These are phyloP conservation scores for Tipula helvola DNA, from an alignment of 2,888 invertebrate genomes.

Conservation along the genomic window DNA sequence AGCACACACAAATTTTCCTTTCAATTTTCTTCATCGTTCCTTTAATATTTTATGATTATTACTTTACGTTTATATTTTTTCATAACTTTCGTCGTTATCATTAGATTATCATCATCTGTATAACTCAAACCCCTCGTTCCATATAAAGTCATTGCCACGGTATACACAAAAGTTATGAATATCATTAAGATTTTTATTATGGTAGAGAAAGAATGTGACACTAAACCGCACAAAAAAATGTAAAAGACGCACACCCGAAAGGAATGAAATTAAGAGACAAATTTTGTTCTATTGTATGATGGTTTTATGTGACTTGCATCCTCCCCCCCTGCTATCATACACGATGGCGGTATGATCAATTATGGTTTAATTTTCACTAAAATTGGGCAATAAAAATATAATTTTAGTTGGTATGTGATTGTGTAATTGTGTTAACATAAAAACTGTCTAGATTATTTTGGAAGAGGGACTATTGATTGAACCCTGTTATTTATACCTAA, in stretches of 20 bases:
- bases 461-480: too few species aligned
- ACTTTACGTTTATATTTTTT: conserved; percentile 4
- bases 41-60: not conserved
- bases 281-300: not conserved
- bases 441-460: too few species aligned
- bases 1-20: not conserved
- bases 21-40: not conserved
- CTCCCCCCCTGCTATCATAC: not conserved
- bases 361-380: not conserved
- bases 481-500: too few species aligned
- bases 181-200: not conserved
- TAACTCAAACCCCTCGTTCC: not conserved
- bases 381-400: not conserved
- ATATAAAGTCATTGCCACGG: not conserved
- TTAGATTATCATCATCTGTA: not conserved
- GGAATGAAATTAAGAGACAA: not conserved
- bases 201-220: not conserved
- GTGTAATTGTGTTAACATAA: too few species aligned
- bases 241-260: not conserved
- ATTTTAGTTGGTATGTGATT: too few species aligned
- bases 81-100: not conserved
- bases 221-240: not conserved
- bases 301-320: not conserved
- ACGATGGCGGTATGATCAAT: not conserved
- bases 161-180: not conserved